Percentiles rank a stretch among this genome's conserved stretches.
Evolutionary conservation across 1,140 invertebrate genomes (phyloP).

Genomic region (Zaprionus gabonicus): DNA sequence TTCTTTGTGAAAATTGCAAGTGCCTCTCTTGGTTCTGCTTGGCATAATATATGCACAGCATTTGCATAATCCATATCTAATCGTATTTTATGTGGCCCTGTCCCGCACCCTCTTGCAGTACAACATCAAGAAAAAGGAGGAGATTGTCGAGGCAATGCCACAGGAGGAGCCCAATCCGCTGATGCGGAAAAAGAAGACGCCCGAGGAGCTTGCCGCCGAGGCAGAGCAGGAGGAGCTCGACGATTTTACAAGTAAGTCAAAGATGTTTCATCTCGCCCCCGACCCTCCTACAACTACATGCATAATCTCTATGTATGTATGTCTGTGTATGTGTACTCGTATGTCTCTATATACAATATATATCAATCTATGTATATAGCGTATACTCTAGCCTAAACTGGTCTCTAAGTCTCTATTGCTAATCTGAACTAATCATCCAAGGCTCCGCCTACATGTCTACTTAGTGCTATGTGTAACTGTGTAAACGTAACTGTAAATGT

Average conservation of each 20-base stretch:
- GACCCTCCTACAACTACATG: background rate
- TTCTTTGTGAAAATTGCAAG: background rate
- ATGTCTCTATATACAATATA: constrained; percentile 12
- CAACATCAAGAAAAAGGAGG: constrained; percentile 98
- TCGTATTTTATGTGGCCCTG: background rate
- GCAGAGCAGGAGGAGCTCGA: constrained; percentile 97
- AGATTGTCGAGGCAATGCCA: constrained; percentile 90
- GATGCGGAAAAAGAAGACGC: constrained; percentile 99
- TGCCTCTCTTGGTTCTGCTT: background rate
- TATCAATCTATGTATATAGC: constrained; percentile 13
- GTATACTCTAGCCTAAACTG: background rate
- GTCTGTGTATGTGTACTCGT: constrained; percentile 26
- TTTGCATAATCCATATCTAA: constrained; percentile 2
- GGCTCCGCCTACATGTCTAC: constrained; percentile 19
- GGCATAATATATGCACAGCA: background rate
- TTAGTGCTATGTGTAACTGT: constrained; percentile 44
- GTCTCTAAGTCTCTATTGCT: constrained; percentile 14
- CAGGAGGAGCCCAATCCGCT: constrained; percentile 94
- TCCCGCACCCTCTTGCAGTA: constrained; percentile 88
- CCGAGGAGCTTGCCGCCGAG: constrained; percentile 97
- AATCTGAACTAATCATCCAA: constrained; percentile 12
- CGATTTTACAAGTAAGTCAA: constrained; percentile 97
- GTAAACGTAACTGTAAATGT: constrained; percentile 32
- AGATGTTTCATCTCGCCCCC: constrained; percentile 19
- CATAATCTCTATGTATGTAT: constrained; percentile 31